Base-by-base conservation (phyloP, 2,797 vertebrate genomes). In the Diplodus puntazzo region DNA sequence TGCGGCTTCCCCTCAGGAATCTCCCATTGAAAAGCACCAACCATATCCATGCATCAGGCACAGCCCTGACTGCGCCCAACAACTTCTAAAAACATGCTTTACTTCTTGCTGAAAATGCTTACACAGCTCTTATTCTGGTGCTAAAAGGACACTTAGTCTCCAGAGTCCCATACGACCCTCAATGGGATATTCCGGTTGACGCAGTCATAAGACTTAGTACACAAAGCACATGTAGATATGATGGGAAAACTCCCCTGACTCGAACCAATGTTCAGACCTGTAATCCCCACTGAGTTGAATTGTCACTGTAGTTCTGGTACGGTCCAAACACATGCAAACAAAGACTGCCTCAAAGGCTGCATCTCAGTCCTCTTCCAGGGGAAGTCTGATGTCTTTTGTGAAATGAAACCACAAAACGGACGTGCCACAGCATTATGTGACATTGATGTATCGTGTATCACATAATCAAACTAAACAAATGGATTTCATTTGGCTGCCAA, bases 401-500 rank as follows among this genome's bases (percentile, higher is more conserved):
- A 16, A 17, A 13, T 13, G 46, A 8, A 13, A 53, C n/a, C 7
- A 7, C 21, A 45, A 30, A 45, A 50, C 27, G 66, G 53, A 23
- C 18, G n/a, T 30, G 14, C 46, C 18, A 34, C 58, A 16, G 27
- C 11, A 21, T 62, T 25, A 43, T 46, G 4, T 42, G 54, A 54
- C 46, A 60, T 5, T 60, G 53, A 69, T 39, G n/a, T 43, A 62
- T 53, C 60, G n/a, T 11, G 4, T 42, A 42, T 54, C 27, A 20
- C 48, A 10, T 30, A n/a, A 39, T 65, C 14, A 68, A 57, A 62
- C 55, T 43, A 10, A 61, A 69, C 27, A 73, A 43, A 68, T 39
- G 18, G 10, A 27, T 54, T 25, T 9, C 1, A 46, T 55, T 45
- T 64, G 7, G 65, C 48, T 54, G 16, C 50, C 69, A 21, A 68